Evolutionary conservation across 2,888 invertebrate genomes (phyloP).

Genomic region (Trypoxylon attenuatum): DNA sequence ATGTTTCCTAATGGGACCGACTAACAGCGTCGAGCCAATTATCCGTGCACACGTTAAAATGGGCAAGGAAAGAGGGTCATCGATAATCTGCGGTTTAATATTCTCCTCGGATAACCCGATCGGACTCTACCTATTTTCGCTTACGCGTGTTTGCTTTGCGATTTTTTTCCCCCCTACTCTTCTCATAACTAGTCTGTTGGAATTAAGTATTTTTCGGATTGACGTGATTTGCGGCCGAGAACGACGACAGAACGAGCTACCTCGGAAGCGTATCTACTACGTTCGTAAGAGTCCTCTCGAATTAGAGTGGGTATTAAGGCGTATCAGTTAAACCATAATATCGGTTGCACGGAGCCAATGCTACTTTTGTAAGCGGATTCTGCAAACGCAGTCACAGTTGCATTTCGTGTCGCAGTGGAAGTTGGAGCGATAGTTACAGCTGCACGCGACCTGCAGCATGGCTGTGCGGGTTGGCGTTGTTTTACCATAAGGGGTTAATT

Average conservation of each 20-base stretch:
- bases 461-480: constrained; percentile 53
- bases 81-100: constrained; percentile 34
- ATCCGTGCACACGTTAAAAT: constrained; percentile 60
- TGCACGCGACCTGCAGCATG: not conserved
- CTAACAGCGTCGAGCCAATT: constrained; percentile 70
- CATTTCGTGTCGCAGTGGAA: constrained; percentile 20
- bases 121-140: not conserved
- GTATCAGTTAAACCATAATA: too few species aligned
- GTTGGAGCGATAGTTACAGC: constrained; percentile 16
- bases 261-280: too few species aligned
- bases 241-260: too few species aligned
- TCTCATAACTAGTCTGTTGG: too few species aligned
- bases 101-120: constrained; percentile 13
- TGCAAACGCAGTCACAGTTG: constrained; percentile 27
- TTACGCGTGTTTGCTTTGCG: not conserved
- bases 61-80: constrained; percentile 34
- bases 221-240: too few species aligned
- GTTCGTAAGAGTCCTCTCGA: too few species aligned
- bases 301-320: too few species aligned
- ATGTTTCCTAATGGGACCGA: constrained; percentile 70
- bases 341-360: too few species aligned
- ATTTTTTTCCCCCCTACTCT: not conserved
- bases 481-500: constrained; percentile 73
- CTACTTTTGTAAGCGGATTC: too few species aligned
- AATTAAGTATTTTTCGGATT: too few species aligned